Base-by-base conservation (phyloP, 2,797 vertebrate genomes). In the Rousettus madagascariensis region DNA sequence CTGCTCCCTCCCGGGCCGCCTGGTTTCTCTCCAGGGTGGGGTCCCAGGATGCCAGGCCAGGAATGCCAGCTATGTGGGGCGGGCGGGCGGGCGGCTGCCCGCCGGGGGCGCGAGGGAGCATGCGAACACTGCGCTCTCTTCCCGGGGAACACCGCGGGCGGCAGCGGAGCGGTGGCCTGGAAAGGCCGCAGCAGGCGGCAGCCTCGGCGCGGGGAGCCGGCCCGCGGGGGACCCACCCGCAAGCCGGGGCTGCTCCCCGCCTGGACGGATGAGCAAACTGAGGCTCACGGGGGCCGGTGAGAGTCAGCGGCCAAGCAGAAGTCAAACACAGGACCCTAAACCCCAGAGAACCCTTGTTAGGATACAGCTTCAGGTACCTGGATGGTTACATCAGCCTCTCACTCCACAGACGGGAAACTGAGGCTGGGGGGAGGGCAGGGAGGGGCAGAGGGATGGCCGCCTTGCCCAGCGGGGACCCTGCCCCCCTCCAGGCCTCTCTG, bases 61-160 rank as follows among this genome's bases (percentile, higher is more conserved):
- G 96, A 95, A 85, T 92, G 96, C 91, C 75, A 89, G 80, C 95
- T 96, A 96, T 95, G 96, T n/a, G 36, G 80, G 87, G 91, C 91
- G 86, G 94, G 91, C 15, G 57, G 91, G 78, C 57, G 12, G 75
- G 41, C 53, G 9, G 38, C 55, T 7, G 33, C 77, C 68, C 9
- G 19, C 92, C 22, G 5, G 84, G 80, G 84, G 88, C 41, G 20
- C 1, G 5, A 91, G 95, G 74, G 82, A 75, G 91, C 51, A 0
- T 36, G 72, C 1, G 30, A 92, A 85, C 65, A 15, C 57, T 59
- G 20, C 0, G 12, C 86, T 84, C 79, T 74, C 82, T 85, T 79
- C 82, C 66, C 89, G 1, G 16, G 91, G 88, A 90, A 92, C 90
- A 71, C 69, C 0, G 38, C 1, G 38, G 80, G 80, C 71, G 4